A percentile compares a stretch with the other conserved stretches of the same genome.
Conservation (phyloP, 2,113 vertebrate genomes). For the Neodontobutis hainanensis region DNA sequence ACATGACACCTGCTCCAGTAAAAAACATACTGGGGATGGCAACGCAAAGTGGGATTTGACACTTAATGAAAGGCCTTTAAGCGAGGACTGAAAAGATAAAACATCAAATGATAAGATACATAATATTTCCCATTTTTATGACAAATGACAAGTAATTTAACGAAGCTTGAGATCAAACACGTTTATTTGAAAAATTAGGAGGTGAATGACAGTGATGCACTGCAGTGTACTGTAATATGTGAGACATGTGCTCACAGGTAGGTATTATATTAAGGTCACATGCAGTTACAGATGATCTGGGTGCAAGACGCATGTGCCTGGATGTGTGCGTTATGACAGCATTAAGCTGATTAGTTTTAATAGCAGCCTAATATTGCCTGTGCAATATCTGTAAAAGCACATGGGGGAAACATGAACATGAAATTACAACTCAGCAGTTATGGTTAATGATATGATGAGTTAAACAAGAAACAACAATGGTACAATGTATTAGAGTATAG, state of each 20-base stretch:
- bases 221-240: constrained; percentile 10
- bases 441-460: constrained; percentile 47
- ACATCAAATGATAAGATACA: too few species aligned
- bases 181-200: background rate
- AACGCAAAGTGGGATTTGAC: constrained; percentile 63
- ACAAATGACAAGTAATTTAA: background rate
- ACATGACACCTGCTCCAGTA: constrained; percentile 74
- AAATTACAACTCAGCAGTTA: constrained; percentile 72
- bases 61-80: constrained; percentile 59
- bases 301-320: constrained; percentile 24
- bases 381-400: constrained; percentile 53
- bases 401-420: constrained; percentile 55
- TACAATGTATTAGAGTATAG: too few species aligned
- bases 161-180: background rate
- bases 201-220: background rate
- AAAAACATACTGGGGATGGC: constrained; percentile 47
- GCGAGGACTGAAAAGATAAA: constrained; percentile 60
- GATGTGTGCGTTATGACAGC: constrained; percentile 46
- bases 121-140: too few species aligned
- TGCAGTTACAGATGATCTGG: constrained; percentile 11
- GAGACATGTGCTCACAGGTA: constrained; percentile 20
- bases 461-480: background rate
- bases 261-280: constrained; percentile 40
- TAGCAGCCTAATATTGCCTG: constrained; percentile 55
- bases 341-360: constrained; percentile 72